Percentiles rank a stretch among this genome's conserved stretches.
Evolutionary conservation across 35 echinoderm and acorn worm species (phyloP).

Genomic region (Holothuria glaberrima): DNA sequence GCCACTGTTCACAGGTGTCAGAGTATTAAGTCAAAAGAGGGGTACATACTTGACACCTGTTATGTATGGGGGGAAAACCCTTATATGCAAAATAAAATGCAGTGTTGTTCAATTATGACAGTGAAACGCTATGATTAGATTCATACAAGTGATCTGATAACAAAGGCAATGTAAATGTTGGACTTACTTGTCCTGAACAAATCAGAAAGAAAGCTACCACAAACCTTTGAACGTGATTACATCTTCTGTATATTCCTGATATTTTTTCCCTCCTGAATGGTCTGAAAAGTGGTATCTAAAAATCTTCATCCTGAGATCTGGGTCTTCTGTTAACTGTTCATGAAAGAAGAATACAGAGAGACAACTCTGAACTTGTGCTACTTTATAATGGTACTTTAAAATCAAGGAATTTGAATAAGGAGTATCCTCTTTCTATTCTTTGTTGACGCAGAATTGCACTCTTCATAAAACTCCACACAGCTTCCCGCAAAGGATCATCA

Average conservation of each 20-base stretch:
- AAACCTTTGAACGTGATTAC: conserved; percentile 67
- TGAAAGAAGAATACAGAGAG: neutral
- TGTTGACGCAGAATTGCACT: neutral
- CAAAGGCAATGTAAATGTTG: too few species aligned
- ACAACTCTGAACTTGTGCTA: neutral
- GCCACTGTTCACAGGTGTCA: too few species aligned
- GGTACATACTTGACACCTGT: too few species aligned
- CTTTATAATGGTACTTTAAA: neutral
- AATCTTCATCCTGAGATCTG: conserved; percentile 70
- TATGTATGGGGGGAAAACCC: too few species aligned
- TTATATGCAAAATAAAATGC: too few species aligned
- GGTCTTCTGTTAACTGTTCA: conserved; percentile 70
- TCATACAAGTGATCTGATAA: too few species aligned
- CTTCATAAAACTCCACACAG: too few species aligned
- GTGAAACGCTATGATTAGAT: too few species aligned
- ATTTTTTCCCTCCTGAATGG: conserved; percentile 64
- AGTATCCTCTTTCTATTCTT: neutral
- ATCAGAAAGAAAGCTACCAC: neutral
- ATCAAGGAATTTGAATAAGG: neutral
- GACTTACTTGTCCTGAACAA: too few species aligned
- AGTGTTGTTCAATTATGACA: too few species aligned
- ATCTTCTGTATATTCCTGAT: conserved; percentile 30
- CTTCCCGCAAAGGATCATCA: too few species aligned
- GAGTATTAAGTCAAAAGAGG: too few species aligned
- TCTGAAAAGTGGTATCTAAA: conserved; percentile 77